Evolutionary conservation across 1,140 invertebrate genomes (phyloP), one percentile per base, ranked within the genome.

Genomic region (Anastrepha ludens): DNA sequence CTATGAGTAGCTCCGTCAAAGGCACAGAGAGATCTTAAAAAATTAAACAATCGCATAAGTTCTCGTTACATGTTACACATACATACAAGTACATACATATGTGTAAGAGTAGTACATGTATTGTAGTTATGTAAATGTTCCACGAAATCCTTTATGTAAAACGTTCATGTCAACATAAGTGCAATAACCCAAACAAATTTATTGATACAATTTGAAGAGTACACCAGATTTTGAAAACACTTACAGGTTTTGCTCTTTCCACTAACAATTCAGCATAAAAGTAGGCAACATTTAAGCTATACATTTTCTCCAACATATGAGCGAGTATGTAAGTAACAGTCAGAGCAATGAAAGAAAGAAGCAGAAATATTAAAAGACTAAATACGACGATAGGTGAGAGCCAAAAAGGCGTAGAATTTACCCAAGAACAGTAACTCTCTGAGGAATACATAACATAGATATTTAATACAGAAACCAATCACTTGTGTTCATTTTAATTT

Each of bases 1-100:
- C 29, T 29, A 29, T 29, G 29, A 29, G 29, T 29, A 29, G 0
- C 29, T 29, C 0, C 29, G 29, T 29, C 29, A 29, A 29, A 29
- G 29, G 29, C 29, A 29, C 29, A 29, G 29, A 29, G 29, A 29
- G 29, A 29, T 29, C 29, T 29, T 29, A 29, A 29, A 29, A 29
- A 29, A 29, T 29, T 29, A 29, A 29, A 29, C 1, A 29, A 29
- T 29, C 29, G 29, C 29, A 29, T 29, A 29, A 29, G 29, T 29
- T 0, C 29, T 29, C 29, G 29, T 29, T 29, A 29, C 29, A 29
- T 29, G 29, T 29, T 29, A 78, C 65, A 87, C 65, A 78, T 81
- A 87, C 78, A 78, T 87, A 87, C 78, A 59, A 13, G 65, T 9
- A 64, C 15, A 41, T 87, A 87, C 17, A 87, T n/a, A 87, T 50